Base-by-base conservation (phyloP, 2,888 invertebrate species). In the Caenorhabditis zanzibari region DNA sequence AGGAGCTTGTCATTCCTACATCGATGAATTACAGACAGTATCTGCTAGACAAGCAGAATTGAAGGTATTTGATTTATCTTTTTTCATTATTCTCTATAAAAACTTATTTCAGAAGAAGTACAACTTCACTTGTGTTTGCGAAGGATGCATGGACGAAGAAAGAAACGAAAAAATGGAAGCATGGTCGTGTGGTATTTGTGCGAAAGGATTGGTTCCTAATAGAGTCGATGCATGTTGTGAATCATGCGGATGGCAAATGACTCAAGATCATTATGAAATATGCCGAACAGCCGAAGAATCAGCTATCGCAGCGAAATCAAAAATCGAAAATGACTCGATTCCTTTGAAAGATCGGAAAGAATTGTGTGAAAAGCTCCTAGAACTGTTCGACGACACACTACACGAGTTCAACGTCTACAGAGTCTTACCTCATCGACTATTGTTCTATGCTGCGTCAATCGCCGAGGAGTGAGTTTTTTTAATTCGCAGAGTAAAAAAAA, bases 51-150 rank as follows among this genome's bases (percentile, higher is more conserved):
- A 41, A 41, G 52, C 71, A 7, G 35, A 52, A n/a, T 64, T 80
- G 32, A 82, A 72, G 69, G 83, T 81, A 58, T 7, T 22, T 14
- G 32, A 32, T 32, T 32, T 47, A 19, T 6, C 19, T 6, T 19
- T 19, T 28, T 47, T 22, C 44, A 24, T 26, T n/a, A 54, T 22
- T 6, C 26, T n/a, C n/a, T n/a, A n/a, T 16, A 19, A 22, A 35
- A 19, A 19, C 22, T n/a, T 9, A 24, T 69, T 87, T 58, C 56
- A 86, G 85, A 41, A 72, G 19, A 81, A 84, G 61, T 88, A 88
- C 66, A 73, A 82, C n/a, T 87, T 89, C 68, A 71, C 81, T 6
- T 89, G 89, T 49, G 26, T 61, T 12, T 89, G 89, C 61, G 85
- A 84, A 16, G 87, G 87, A 22, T 89, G 89, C 72, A 10, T 24